Percentiles rank a stretch among this genome's conserved stretches.
Conservation (phyloP, 2,888 invertebrate genomes). For the Chironomus riparius region DNA sequence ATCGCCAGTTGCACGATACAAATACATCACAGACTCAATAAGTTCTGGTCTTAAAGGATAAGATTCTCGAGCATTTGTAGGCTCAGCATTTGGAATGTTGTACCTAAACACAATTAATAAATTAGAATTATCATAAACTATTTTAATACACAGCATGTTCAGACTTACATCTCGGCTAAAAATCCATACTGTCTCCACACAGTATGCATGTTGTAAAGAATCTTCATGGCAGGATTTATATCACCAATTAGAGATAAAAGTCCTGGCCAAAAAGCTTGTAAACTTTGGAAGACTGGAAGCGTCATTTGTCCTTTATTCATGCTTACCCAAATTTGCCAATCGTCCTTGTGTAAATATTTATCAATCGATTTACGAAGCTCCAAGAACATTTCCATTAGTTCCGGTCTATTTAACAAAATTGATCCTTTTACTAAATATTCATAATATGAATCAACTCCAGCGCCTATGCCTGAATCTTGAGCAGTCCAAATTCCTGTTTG, state of each 20-base stretch:
- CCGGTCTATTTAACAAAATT: slow-evolving; percentile 79
- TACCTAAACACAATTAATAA: slow-evolving; percentile 43
- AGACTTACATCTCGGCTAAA: slow-evolving; percentile 40
- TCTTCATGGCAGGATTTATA: slow-evolving; percentile 81
- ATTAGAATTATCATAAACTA: too few species aligned
- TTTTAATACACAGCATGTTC: too few species aligned
- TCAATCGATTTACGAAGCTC: slow-evolving; percentile 69
- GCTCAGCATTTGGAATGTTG: slow-evolving; percentile 82
- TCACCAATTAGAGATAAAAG: slow-evolving; percentile 82
- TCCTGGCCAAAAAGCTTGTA: slow-evolving; percentile 99
- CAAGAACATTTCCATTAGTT: slow-evolving; percentile 83
- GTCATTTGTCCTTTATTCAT: slow-evolving; percentile 93
- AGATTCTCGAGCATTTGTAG: slow-evolving; percentile 69
- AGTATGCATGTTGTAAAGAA: slow-evolving; percentile 90
- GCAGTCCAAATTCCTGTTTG: slow-evolving; percentile 87
- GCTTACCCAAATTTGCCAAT: slow-evolving; percentile 99
- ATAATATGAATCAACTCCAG: slow-evolving; percentile 94
- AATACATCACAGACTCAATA: slow-evolving; percentile 92
- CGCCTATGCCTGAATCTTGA: slow-evolving; percentile 46
- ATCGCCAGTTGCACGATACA: slow-evolving; percentile 90
- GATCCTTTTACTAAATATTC: slow-evolving; percentile 97
- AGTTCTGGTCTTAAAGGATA: slow-evolving; percentile 95
- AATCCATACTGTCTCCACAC: slow-evolving; percentile 98
- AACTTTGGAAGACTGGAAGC: slow-evolving; percentile 93
- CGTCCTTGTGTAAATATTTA: slow-evolving; percentile 81